Evolutionary conservation across 2,113 vertebrate genomes (phyloP).

Genomic region (Bambusicola thoracicus): DNA sequence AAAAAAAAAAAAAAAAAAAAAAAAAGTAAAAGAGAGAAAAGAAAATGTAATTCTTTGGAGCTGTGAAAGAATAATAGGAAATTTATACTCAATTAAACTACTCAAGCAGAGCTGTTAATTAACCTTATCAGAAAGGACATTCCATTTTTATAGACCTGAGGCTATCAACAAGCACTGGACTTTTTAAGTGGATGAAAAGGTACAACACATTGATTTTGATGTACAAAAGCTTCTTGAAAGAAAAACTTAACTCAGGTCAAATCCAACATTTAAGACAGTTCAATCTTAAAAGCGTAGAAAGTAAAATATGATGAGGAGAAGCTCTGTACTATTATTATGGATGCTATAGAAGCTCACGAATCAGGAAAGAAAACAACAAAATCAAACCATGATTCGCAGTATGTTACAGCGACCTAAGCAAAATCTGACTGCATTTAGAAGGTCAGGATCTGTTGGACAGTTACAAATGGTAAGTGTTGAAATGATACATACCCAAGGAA

Average conservation of each 20-base stretch:
- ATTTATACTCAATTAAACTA: slow-evolving; percentile 72
- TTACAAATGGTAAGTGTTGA: neutral
- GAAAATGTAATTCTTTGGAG: slow-evolving; percentile 56
- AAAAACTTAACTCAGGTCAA: neutral
- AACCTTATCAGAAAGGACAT: slow-evolving; percentile 74
- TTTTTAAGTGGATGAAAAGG: slow-evolving; percentile 56
- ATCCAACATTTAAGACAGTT: neutral
- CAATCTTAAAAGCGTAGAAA: neutral
- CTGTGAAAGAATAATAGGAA: slow-evolving; percentile 65
- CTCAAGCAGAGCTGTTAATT: slow-evolving; percentile 72
- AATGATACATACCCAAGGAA: neutral
- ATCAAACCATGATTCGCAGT: neutral
- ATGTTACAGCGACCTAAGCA: neutral
- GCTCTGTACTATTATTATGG: neutral
- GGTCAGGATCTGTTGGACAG: neutral
- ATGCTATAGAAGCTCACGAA: neutral
- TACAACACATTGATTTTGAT: slow-evolving; percentile 29
- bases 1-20: slow-evolving; percentile 18
- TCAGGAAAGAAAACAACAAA: neutral
- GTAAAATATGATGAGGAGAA: neutral
- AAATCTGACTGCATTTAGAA: slow-evolving; percentile 7
- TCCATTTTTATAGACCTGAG: slow-evolving; percentile 73
- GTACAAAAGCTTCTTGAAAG: neutral
- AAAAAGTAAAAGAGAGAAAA: neutral
- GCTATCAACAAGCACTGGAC: slow-evolving; percentile 57